Conservation (phyloP, 2,797 vertebrate species). For the Dryobates pubescens region DNA sequence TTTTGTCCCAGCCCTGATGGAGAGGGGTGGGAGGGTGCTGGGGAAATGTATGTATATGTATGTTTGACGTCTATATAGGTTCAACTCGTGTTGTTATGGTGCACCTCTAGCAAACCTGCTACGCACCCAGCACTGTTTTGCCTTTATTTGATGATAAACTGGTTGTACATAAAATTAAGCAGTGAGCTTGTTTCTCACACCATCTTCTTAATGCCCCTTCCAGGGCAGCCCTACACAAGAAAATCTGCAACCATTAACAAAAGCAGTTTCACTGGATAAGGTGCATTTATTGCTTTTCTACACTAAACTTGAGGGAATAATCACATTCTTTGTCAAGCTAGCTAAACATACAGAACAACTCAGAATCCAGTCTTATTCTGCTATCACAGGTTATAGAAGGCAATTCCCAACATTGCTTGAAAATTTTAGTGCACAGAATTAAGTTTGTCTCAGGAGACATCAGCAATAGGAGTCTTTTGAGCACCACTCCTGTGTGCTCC, state of each 20-base stretch:
- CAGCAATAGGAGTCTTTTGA: background rate
- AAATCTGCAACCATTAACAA: conserved; percentile 61
- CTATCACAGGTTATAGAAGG: conserved; percentile 33
- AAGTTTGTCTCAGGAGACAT: background rate
- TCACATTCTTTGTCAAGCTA: conserved; percentile 20
- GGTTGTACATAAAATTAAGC: too few relatives aligned
- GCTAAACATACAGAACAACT: conserved; percentile 55
- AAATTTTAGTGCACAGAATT: conserved; percentile 52
- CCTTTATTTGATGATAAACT: too few relatives aligned
- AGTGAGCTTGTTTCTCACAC: too few relatives aligned
- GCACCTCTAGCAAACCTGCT: too few relatives aligned
- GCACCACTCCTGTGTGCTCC: background rate
- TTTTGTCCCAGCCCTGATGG: too few relatives aligned
- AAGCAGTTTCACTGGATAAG: conserved; percentile 29
- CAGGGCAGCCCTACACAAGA: background rate
- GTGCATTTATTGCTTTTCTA: conserved; percentile 62
- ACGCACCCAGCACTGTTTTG: too few relatives aligned
- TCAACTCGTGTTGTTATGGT: too few relatives aligned
- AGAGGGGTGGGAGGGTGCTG: too few relatives aligned
- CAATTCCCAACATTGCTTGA: conserved; percentile 65
- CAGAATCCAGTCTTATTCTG: conserved; percentile 46
- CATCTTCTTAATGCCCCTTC: too few relatives aligned
- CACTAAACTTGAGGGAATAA: conserved; percentile 38
- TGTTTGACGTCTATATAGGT: too few relatives aligned
- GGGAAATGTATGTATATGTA: too few relatives aligned